Base-by-base conservation (phyloP, 2,888 invertebrate genomes). In the Metopia argyrocephala region DNA sequence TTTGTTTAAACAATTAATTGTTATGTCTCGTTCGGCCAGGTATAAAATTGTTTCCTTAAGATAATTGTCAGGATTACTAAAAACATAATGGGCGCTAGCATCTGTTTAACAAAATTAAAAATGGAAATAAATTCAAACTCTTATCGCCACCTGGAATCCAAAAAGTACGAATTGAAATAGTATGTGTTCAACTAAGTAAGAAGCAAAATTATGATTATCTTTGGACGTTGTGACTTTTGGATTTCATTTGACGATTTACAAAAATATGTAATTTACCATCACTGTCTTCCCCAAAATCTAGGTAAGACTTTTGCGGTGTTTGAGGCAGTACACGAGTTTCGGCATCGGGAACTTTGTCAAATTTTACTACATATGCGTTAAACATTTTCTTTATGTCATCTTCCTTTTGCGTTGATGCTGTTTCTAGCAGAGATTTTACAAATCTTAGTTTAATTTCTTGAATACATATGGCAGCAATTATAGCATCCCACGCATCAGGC, bases 261-360 rank as follows among this genome's bases (percentile, higher is more conserved):
- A 28, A 28, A 5, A 5, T 28, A 28, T 5, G 6, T 48, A 18
- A 20, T 28, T 56, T 56, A 56, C 56, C 56, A 28, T 56, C 18
- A n/a, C 56, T 56, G 15, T 56, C 25, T 56, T 56, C 27, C 25
- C 56, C 28, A 27, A 56, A 56, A 56, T 56, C 56, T n/a, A 28
- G n/a, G n/a, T 28, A 56, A 12, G 56, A 6, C n/a, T 56, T 56
- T 27, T 56, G 56, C 3, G 25, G 12, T 54, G 54, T 54, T 54
- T 21, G 25, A 28, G 56, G 56, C n/a, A 28, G n/a, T 7, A 27
- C 6, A 28, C 28, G 56, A 56, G 56, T 27, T 56, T 56, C 48
- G 6, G 48, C 48, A 18, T 48, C 48, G 48, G 48, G 18, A n/a
- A 48, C 48, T 48, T 48, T 48, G 48, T 18, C 18, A 48, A 18